phyloP scores from a whole-genome alignment of 1,140 invertebrate genomes.

The Daktulosphaira vitifoliae region DNA sequence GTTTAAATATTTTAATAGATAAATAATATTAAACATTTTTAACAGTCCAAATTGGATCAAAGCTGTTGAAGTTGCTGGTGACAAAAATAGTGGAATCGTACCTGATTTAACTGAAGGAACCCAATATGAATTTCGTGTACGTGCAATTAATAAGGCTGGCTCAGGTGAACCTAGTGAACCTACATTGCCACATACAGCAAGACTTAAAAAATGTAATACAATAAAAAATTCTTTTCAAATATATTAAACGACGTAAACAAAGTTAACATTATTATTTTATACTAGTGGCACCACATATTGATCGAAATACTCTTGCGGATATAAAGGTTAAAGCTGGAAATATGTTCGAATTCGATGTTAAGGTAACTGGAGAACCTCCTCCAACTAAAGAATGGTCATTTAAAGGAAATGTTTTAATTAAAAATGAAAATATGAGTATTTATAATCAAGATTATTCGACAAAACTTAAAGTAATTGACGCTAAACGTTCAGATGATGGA shows the following conservation, averaged over 20 bases:
- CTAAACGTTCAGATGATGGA: constrained; percentile 81
- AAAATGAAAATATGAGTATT: constrained; percentile 68
- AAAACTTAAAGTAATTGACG: constrained; percentile 76
- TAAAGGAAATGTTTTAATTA: constrained; percentile 68
- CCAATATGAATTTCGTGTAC: constrained; percentile 86
- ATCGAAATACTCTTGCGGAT: constrained; percentile 83
- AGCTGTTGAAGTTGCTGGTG: constrained; percentile 72
- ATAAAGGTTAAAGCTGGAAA: constrained; percentile 87
- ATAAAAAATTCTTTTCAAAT: too few relatives aligned
- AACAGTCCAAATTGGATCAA: constrained; percentile 73
- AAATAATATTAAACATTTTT: background rate
- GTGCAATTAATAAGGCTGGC: constrained; percentile 90
- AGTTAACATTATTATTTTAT: too few relatives aligned
- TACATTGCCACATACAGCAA: constrained; percentile 77
- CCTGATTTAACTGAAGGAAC: constrained; percentile 83
- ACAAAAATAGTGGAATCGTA: constrained; percentile 73
- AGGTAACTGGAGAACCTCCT: constrained; percentile 86
- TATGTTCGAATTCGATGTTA: constrained; percentile 87
- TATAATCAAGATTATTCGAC: constrained; percentile 78
- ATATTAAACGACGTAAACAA: too few relatives aligned
- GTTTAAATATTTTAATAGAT: too few relatives aligned
- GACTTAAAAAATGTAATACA: constrained; percentile 74
- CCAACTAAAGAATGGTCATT: constrained; percentile 87
- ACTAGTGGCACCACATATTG: constrained; percentile 80
- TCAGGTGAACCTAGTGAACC: constrained; percentile 81